A percentile compares a stretch with the other conserved stretches of the same genome.
Evolutionary conservation across 2,797 vertebrate genomes (phyloP).

Genomic region (Notamacropus eugenii): DNA sequence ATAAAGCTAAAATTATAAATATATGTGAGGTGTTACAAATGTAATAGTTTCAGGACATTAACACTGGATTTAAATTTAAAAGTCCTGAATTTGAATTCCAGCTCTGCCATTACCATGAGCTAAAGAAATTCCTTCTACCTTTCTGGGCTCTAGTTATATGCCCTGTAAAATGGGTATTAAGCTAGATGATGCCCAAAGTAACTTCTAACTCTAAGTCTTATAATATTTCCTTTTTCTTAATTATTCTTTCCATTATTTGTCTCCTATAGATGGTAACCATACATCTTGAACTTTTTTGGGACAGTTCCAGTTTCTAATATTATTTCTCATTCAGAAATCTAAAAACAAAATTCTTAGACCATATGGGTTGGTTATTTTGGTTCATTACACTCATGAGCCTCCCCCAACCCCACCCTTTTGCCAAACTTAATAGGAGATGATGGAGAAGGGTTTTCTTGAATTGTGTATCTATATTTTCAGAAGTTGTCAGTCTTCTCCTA

Average conservation of each 20-base stretch:
- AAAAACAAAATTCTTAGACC: background rate
- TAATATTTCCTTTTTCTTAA: background rate
- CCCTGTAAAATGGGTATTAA: background rate
- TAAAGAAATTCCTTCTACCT: background rate
- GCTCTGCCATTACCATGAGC: background rate
- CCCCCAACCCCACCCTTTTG: no score
- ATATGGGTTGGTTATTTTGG: background rate
- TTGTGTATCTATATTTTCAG: background rate
- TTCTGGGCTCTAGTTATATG: background rate
- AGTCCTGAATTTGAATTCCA: background rate
- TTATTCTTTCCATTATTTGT: background rate
- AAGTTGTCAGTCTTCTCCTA: background rate
- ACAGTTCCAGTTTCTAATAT: background rate
- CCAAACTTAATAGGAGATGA: background rate
- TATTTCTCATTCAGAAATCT: background rate
- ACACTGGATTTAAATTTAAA: background rate
- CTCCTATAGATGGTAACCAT: background rate
- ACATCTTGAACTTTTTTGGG: background rate
- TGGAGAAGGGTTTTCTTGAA: background rate
- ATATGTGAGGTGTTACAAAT: background rate
- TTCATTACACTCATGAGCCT: background rate
- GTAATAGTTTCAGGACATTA: background rate
- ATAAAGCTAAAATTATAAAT: background rate
- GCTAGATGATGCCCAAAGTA: background rate
- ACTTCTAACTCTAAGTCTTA: background rate